Conservation (phyloP, 1,140 invertebrate species). For the Pseudomyrmex gracilis region DNA sequence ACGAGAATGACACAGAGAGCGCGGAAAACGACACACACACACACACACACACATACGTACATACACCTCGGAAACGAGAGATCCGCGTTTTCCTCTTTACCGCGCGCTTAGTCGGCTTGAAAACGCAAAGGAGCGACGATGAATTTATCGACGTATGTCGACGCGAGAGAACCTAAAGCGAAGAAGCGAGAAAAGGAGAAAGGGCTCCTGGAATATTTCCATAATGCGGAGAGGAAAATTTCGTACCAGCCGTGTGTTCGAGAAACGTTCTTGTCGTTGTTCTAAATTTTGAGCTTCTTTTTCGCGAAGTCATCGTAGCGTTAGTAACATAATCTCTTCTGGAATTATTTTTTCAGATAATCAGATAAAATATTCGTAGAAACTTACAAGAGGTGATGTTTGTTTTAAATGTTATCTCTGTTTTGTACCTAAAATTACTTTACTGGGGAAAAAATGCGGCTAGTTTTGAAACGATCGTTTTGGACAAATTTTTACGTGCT, state of each 20-base stretch:
- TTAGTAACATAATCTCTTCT: not conserved
- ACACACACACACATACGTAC: too few species aligned
- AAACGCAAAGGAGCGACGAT: conserved; percentile 58
- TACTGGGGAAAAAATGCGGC: too few species aligned
- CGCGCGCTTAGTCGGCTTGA: conserved; percentile 21
- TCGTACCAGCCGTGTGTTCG: not conserved
- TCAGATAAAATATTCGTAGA: too few species aligned
- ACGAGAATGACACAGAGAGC: not conserved
- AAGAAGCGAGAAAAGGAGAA: not conserved
- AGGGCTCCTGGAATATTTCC: conserved; percentile 28
- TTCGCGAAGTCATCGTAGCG: not conserved
- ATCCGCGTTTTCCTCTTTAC: conserved; percentile 8
- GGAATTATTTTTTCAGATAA: too few species aligned
- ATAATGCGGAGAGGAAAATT: not conserved
- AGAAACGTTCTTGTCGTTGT: not conserved
- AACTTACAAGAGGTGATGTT: not conserved
- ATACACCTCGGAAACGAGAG: not conserved
- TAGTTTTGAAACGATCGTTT: too few species aligned
- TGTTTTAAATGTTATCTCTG: not conserved
- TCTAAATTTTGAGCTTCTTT: not conserved
- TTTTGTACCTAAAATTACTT: too few species aligned
- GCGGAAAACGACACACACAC: not conserved
- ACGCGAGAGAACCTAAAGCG: conserved; percentile 25
- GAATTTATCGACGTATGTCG: conserved; percentile 53
- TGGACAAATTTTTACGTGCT: not conserved